Conservation (phyloP, 2,888 invertebrate genomes). For the Pandemis corylana region DNA sequence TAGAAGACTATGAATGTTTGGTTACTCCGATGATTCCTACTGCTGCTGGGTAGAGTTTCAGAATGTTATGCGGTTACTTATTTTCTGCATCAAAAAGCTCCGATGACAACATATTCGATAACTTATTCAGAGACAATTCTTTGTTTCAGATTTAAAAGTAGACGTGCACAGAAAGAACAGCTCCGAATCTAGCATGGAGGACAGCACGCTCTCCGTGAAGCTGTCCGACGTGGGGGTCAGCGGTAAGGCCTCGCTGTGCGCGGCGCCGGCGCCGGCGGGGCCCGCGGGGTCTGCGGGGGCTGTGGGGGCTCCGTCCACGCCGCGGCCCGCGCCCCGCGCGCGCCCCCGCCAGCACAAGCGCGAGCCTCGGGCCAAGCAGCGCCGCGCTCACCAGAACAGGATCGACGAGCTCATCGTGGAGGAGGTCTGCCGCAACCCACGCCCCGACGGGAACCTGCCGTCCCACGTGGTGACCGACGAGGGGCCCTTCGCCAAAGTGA, state of each 20-base stretch:
- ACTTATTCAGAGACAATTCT: neutral
- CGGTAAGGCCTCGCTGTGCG: constrained; percentile 75
- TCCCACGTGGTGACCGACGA: constrained; percentile 76
- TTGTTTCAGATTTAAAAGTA: constrained; percentile 91
- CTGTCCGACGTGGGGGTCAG: constrained; percentile 66
- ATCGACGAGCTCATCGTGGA: constrained; percentile 76
- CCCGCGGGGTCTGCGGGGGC: constrained; percentile 69
- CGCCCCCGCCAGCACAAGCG: constrained; percentile 65
- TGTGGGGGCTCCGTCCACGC: constrained; percentile 60
- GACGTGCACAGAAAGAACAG: constrained; percentile 97
- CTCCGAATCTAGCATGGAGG: constrained; percentile 93
- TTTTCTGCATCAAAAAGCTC: too few species aligned
- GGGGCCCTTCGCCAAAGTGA: constrained; percentile 78
- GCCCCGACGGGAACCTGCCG: constrained; percentile 65
- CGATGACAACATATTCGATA: too few species aligned
- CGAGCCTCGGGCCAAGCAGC: constrained; percentile 64
- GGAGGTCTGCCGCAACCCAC: constrained; percentile 63
- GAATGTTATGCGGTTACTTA: too few species aligned
- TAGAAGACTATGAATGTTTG: too few species aligned
- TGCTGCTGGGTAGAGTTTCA: too few species aligned
- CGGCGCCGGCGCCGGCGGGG: constrained; percentile 64
- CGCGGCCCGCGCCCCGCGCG: constrained; percentile 58
- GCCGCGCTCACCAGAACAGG: constrained; percentile 66
- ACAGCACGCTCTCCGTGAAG: constrained; percentile 81
- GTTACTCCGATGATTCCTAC: too few species aligned